Evolutionary conservation across 2,797 vertebrate genomes (phyloP).

Genomic region (Lithobates pipiens): DNA sequence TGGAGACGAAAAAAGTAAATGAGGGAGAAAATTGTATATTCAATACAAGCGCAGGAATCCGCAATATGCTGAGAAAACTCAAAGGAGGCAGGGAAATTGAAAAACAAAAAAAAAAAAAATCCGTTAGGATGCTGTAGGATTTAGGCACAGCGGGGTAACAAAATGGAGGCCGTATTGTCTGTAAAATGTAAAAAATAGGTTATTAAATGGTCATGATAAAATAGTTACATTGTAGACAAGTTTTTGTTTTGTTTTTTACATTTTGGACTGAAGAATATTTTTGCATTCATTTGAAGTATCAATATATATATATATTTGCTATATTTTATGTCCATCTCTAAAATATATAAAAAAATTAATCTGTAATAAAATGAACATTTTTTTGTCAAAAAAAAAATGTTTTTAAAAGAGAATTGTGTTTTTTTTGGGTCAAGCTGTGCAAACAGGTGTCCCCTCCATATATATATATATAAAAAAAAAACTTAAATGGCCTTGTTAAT

Average conservation of each 20-base stretch:
- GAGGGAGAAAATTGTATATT: constrained; percentile 14
- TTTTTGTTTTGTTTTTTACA: neutral
- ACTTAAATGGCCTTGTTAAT: neutral
- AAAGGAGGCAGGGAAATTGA: neutral
- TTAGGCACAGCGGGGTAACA: neutral
- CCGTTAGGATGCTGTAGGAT: neutral
- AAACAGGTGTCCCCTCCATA: neutral
- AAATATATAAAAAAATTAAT: neutral
- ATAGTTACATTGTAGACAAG: neutral
- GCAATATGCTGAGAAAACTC: neutral
- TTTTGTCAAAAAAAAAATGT: neutral
- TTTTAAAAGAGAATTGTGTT: neutral
- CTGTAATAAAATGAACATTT: neutral
- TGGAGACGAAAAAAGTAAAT: neutral
- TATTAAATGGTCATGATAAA: neutral
- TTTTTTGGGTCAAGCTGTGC: neutral
- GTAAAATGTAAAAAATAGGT: neutral
- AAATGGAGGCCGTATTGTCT: neutral
- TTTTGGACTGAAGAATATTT: neutral
- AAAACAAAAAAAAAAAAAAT: neutral
- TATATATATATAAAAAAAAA: neutral
- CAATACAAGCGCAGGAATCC: neutral
- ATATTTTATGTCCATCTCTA: neutral
- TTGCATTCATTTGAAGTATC: neutral
- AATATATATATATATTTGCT: neutral